Conservation (phyloP, 1,140 invertebrate species). For the Steinernema feltiae region DNA sequence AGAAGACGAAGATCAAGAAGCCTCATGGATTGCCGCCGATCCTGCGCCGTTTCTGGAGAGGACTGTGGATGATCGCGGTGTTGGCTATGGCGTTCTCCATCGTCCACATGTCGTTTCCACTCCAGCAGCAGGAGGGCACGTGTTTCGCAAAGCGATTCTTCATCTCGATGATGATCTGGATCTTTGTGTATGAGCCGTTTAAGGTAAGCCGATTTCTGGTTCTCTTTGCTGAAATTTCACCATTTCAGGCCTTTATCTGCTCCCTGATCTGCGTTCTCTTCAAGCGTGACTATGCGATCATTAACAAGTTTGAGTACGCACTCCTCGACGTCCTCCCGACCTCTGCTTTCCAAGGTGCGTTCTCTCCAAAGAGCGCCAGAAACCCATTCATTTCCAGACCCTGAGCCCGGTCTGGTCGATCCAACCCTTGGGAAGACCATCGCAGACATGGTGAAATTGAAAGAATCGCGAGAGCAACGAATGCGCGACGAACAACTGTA, state of each 20-base stretch:
- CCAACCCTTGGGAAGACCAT: constrained; percentile 21
- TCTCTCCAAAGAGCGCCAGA: too few species aligned
- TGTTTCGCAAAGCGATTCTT: constrained; percentile 18
- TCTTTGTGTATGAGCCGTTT: constrained; percentile 27
- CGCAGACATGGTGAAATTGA: constrained; percentile 54
- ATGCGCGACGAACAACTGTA: constrained; percentile 61
- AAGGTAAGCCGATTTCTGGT: too few species aligned
- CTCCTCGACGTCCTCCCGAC: constrained; percentile 51
- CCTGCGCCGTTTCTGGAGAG: background rate
- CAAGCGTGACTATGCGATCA: constrained; percentile 16
- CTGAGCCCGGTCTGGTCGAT: constrained; percentile 17
- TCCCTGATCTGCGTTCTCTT: background rate
- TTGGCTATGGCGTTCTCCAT: background rate
- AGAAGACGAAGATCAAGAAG: background rate
- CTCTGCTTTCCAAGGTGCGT: constrained; percentile 41
- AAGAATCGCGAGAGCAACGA: constrained; percentile 55
- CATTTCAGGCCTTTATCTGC: background rate
- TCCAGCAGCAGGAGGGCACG: background rate
- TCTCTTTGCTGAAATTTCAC: too few species aligned
- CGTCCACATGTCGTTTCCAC: background rate
- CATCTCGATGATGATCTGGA: constrained; percentile 25
- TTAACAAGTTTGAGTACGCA: constrained; percentile 22
- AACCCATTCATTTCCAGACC: too few species aligned
- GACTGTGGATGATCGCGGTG: background rate
- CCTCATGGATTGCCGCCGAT: background rate